These are phyloP conservation scores for Dissostichus mawsoni DNA, from an alignment of 2,113 vertebrate species.

Conservation along the genomic window DNA sequence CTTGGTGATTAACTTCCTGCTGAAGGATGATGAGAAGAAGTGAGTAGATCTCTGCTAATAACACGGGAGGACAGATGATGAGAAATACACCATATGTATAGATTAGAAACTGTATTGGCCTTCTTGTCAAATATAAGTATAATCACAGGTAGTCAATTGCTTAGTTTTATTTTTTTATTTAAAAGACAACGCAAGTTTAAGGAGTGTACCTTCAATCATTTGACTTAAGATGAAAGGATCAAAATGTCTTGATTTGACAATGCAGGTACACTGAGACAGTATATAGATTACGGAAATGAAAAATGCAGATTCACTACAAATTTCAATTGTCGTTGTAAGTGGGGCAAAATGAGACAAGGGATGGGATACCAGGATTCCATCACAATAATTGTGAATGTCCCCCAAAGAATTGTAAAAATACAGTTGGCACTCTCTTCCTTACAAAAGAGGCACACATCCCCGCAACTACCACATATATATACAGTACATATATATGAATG, in stretches of 20 bases:
- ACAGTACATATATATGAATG: no score
- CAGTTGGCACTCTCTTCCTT: no score
- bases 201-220: no score
- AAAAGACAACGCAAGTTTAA: no score
- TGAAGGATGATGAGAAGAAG: conserved; percentile 92
- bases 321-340: not conserved
- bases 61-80: not conserved
- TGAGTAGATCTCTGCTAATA: conserved; percentile 80
- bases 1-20: conserved; percentile 88
- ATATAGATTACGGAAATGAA: not conserved
- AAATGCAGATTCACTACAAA: not conserved
- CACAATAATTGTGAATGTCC: no score
- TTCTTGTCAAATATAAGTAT: not conserved
- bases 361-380: not conserved
- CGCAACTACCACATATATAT: no score
- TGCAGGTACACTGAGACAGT: not conserved
- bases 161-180: no score
- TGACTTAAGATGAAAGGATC: no score
- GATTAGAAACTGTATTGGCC: not conserved
- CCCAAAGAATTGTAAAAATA: no score
- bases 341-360: not conserved
- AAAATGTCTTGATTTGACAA: no score
- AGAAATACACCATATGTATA: not conserved
- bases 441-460: no score
- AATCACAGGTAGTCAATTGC: no score